Evolutionary conservation across 2,113 vertebrate genomes (phyloP).

Genomic region (Thymallus thymallus): DNA sequence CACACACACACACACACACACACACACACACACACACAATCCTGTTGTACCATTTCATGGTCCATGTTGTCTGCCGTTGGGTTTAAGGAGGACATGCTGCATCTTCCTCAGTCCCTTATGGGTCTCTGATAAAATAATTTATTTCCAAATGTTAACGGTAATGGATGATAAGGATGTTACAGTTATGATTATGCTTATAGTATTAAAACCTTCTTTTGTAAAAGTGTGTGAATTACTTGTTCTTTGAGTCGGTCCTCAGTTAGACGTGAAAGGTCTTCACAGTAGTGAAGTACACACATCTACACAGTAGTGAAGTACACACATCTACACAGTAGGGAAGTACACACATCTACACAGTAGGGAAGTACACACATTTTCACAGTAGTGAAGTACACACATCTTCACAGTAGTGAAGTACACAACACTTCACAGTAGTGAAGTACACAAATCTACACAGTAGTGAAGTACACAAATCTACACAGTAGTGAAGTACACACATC

Average conservation of each 20-base stretch:
- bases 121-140: neutral
- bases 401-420: no score
- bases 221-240: conserved; percentile 2
- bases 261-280: neutral
- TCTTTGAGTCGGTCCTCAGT: neutral
- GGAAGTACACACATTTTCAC: no score
- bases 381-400: no score
- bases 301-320: no score
- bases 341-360: no score
- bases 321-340: no score
- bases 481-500: no score
- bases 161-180: conserved; percentile 40
- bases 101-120: conserved; percentile 11
- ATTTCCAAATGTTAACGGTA: conserved; percentile 51
- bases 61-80: neutral
- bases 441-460: neutral
- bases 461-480: no score
- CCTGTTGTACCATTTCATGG: neutral
- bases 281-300: neutral
- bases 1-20: no score
- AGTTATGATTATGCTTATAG: conserved; percentile 43
- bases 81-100: conserved; percentile 37
- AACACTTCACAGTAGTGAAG: no score
- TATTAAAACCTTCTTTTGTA: conserved; percentile 74
- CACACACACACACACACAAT: neutral